These are phyloP conservation scores for Mobula hypostoma DNA, from an alignment of 2,113 vertebrate species.

Conservation along the genomic window DNA sequence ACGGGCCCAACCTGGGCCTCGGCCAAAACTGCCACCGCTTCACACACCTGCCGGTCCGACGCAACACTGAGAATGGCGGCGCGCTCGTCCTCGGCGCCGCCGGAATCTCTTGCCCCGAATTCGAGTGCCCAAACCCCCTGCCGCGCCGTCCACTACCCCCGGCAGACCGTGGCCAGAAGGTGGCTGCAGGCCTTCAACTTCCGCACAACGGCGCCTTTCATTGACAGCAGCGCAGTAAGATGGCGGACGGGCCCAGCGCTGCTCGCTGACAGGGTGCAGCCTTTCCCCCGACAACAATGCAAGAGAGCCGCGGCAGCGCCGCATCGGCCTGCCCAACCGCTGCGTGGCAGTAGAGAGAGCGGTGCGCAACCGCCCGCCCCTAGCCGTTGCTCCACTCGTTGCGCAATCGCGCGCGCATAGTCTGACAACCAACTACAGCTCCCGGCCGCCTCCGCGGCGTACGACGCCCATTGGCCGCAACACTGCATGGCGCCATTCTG, in stretches of 20 bases:
- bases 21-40: neutral
- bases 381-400: neutral
- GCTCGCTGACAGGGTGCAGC: conserved; percentile 29
- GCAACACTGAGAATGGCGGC: neutral
- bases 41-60: neutral
- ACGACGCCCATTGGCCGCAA: neutral
- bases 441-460: neutral
- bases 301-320: conserved; percentile 7
- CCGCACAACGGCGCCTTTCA: neutral
- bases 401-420: neutral
- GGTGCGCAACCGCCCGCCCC: neutral
- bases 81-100: neutral
- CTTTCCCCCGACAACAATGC: conserved; percentile 35
- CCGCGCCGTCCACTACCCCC: neutral
- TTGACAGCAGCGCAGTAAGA: conserved; percentile 11
- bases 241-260: conserved; percentile 27
- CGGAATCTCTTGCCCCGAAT: no score
- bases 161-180: neutral
- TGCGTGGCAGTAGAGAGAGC: neutral
- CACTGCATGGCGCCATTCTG: neutral
- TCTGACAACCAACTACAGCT: neutral
- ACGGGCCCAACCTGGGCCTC: neutral
- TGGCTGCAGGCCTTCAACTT: neutral
- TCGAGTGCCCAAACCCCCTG: no score
- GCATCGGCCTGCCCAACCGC: neutral